phyloP scores from a whole-genome alignment of 2,797 vertebrate genomes.

The Myiothlypis coronata region DNA sequence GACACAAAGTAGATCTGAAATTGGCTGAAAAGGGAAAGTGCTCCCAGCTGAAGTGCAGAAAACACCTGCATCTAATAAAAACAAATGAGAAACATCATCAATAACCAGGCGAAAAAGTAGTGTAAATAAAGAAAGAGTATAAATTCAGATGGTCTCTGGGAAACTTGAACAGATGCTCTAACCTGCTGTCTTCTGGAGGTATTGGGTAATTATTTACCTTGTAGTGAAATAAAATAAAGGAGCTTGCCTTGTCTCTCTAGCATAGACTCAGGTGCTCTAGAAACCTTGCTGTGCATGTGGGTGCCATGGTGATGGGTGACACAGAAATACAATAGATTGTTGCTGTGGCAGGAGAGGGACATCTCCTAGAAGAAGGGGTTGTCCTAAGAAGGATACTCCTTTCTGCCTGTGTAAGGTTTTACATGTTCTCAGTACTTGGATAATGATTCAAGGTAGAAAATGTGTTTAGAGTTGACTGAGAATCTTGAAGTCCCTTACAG shows the following conservation, averaged over 20 bases:
- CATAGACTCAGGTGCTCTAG: neutral
- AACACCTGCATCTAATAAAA: slow-evolving; percentile 71
- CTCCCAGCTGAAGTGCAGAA: slow-evolving; percentile 65
- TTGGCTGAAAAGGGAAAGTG: slow-evolving; percentile 64
- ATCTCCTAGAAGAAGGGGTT: neutral
- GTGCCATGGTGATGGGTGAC: neutral
- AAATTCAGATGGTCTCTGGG: slow-evolving; percentile 41
- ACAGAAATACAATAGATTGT: neutral
- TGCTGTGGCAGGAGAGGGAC: neutral
- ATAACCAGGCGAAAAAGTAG: slow-evolving; percentile 39
- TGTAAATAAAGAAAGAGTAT: slow-evolving; percentile 41
- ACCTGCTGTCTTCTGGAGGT: slow-evolving; percentile 18
- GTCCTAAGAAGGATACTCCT: neutral
- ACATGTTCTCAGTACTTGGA: neutral
- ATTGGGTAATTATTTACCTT: slow-evolving; percentile 41
- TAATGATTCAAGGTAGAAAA: neutral
- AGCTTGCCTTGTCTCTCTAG: neutral
- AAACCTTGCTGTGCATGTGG: neutral
- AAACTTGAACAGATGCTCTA: slow-evolving; percentile 11
- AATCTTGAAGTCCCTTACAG: neutral
- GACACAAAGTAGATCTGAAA: slow-evolving; percentile 49
- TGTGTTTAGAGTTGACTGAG: neutral
- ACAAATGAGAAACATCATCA: slow-evolving; percentile 63
- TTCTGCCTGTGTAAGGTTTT: neutral
- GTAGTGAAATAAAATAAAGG: neutral